phyloP scores from a whole-genome alignment of 2,113 vertebrate genomes.

The Leucoraja erinaceus region DNA sequence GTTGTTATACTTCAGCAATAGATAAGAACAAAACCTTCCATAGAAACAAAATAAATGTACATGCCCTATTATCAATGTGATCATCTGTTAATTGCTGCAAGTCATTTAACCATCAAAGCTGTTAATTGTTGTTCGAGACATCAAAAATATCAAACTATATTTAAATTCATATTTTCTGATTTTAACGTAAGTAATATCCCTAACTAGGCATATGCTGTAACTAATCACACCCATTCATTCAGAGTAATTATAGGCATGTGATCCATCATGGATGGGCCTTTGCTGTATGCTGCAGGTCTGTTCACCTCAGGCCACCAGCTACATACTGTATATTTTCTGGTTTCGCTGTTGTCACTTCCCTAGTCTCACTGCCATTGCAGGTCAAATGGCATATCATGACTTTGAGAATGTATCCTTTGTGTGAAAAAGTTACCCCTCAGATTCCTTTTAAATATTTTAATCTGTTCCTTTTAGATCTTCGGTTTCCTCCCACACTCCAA shows the following conservation, averaged over 20 bases:
- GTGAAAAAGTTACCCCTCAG: too few species aligned
- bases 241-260: neutral
- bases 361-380: neutral
- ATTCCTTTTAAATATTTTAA: too few species aligned
- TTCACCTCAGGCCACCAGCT: neutral
- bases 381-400: neutral
- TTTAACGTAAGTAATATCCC: constrained; percentile 3
- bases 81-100: neutral
- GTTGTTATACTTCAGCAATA: too few species aligned
- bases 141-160: neutral
- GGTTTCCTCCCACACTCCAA: too few species aligned
- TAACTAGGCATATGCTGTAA: neutral
- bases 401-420: too few species aligned
- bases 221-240: neutral
- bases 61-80: neutral
- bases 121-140: neutral
- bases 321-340: neutral
- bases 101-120: neutral
- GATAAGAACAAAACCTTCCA: neutral
- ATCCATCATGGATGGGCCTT: neutral
- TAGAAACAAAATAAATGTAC: neutral
- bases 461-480: too few species aligned
- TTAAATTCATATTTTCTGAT: neutral
- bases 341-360: neutral
- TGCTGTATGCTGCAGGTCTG: neutral